phyloP scores from a whole-genome alignment of 2,888 invertebrate species.

The Pocota personata region DNA sequence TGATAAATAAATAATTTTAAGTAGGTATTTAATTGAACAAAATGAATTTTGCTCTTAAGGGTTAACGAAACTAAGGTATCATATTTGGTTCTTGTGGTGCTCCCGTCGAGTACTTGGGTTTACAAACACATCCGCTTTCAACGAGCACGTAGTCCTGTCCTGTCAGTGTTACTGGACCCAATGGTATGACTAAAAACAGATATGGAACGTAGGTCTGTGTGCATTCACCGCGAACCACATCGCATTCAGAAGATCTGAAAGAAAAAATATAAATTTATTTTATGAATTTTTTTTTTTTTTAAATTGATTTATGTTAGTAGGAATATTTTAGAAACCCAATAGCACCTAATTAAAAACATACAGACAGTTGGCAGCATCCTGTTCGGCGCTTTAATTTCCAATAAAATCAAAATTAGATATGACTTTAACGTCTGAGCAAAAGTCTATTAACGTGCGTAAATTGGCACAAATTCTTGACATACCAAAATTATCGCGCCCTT shows the following conservation, averaged over 20 bases:
- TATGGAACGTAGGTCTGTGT: slow-evolving; percentile 95
- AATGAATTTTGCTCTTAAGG: slow-evolving; percentile 48
- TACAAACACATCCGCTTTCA: slow-evolving; percentile 96
- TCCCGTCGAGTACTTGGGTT: slow-evolving; percentile 84
- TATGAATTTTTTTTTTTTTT: no score
- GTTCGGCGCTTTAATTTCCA: no score
- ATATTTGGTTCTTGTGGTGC: slow-evolving; percentile 83
- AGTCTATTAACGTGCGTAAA: no score
- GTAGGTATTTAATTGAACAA: slow-evolving; percentile 1
- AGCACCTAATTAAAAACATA: no score
- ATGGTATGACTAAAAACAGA: slow-evolving; percentile 93
- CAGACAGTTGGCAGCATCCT: no score
- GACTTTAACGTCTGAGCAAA: no score
- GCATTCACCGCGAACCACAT: slow-evolving; percentile 93
- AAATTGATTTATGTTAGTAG: background rate
- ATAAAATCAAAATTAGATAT: no score
- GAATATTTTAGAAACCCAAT: no score
- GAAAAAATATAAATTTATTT: slow-evolving; percentile 26
- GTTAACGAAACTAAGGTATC: slow-evolving; percentile 80
- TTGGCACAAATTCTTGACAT: no score
- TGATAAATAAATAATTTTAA: slow-evolving; percentile 17
- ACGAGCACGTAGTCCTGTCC: slow-evolving; percentile 97
- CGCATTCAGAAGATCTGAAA: slow-evolving; percentile 93
- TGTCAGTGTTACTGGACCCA: slow-evolving; percentile 94
- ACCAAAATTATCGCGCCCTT: no score